Base-by-base conservation (phyloP, 1,140 invertebrate genomes). In the Pogonognathellus flavescens region DNA sequence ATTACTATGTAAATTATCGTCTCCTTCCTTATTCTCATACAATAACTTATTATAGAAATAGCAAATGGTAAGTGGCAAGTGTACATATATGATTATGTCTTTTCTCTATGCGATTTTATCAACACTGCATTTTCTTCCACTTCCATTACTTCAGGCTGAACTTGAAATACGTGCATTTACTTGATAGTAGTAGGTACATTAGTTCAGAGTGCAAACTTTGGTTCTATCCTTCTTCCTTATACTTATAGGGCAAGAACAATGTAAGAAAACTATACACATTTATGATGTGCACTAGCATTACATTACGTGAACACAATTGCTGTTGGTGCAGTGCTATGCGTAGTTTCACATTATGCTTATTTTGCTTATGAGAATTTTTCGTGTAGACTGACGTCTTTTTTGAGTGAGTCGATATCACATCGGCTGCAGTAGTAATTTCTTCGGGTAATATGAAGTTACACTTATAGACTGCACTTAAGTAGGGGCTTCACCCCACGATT, bases 1-100 rank as follows among this genome's bases (percentile, higher is more conserved):
- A 49, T 76, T 50, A 50, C 70, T 18, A 76, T 50, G 70, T 50
- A 76, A 76, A 76, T 76, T 76, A 50, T n/a, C 16, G 25, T 76
- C 25, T 66, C 9, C 8, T 66, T 76, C 70, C 41, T 41, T 41
- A 41, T 50, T 41, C 13, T n/a, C 31, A 76, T n/a, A 49, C 14
- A 11, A 41, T 4, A 62, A 62, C 59, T 50, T 31, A 76, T 76
- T 13, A 76, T 76, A 31, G 18, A 49, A 49, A 76, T 14, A 16
- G 70, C 41, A 49, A 50, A 50, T 18, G 59, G 14, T 57, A 14
- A n/a, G 11, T 41, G 11, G 18, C 59, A n/a, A 62, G 8, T 18
- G 18, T 20, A 62, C 14, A 62, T 62, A 10, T 20, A 62, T 8
- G 5, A 11, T 11, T 41, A 25, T 41, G 66, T 25, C 20, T 66